A percentile compares a stretch with the other conserved stretches of the same genome.
These are phyloP conservation scores for Rhyacophila evoluta DNA, from an alignment of 2,888 invertebrate genomes.

Conservation along the genomic window DNA sequence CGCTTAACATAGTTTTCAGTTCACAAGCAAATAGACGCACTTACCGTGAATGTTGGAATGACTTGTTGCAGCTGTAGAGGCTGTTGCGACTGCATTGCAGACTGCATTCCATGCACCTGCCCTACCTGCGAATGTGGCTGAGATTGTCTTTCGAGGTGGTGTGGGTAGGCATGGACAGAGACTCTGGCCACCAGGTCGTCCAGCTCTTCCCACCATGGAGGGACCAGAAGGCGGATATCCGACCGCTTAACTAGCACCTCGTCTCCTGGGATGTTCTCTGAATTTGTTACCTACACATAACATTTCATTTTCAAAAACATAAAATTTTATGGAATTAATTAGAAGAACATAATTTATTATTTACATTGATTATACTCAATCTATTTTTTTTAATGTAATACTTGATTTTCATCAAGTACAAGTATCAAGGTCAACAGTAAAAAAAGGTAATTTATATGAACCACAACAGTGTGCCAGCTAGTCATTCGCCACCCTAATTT, in stretches of 20 bases:
- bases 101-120: background rate
- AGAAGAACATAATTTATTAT: too few species aligned
- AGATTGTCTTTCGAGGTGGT: background rate
- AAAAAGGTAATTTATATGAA: too few species aligned
- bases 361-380: too few species aligned
- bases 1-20: background rate
- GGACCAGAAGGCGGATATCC: conserved; percentile 88
- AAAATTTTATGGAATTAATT: too few species aligned
- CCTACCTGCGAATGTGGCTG: background rate
- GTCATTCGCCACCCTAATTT: too few species aligned
- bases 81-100: conserved; percentile 42
- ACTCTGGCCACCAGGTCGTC: conserved; percentile 72
- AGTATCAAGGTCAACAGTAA: too few species aligned
- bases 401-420: too few species aligned
- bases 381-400: too few species aligned
- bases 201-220: conserved; percentile 97
- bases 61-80: conserved; percentile 61
- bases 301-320: too few species aligned
- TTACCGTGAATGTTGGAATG: conserved; percentile 58
- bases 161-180: conserved; percentile 58
- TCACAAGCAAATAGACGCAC: background rate
- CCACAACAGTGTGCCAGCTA: too few species aligned
- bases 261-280: conserved; percentile 61
- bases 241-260: conserved; percentile 86
- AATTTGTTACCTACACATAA: conserved; percentile 33